These are phyloP conservation scores for Charadrius vociferus DNA, from an alignment of 2,113 vertebrate genomes.

Conservation along the genomic window DNA sequence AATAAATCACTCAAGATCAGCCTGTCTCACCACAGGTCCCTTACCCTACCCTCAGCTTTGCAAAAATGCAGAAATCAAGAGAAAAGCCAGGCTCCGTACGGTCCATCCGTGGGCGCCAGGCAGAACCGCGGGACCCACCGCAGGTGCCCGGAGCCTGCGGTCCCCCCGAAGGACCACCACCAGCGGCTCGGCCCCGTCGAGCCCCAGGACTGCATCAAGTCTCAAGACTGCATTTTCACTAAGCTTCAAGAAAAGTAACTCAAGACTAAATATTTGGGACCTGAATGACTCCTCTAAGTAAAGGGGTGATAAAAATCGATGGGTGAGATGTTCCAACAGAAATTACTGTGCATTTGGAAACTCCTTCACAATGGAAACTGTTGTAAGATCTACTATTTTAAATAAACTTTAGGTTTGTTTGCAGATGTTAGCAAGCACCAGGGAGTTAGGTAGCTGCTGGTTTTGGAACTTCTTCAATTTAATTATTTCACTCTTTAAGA, in stretches of 20 bases:
- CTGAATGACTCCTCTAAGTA: background rate
- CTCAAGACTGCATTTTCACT: background rate
- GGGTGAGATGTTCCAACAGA: background rate
- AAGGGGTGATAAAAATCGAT: background rate
- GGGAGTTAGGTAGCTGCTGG: background rate
- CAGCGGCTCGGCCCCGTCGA: rapidly evolving
- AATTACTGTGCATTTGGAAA: background rate
- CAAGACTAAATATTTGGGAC: background rate
- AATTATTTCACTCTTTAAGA: background rate
- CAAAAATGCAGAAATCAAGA: background rate
- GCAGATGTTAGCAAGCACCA: background rate
- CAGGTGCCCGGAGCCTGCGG: background rate
- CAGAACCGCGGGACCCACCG: background rate
- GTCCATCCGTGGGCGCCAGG: rapidly evolving
- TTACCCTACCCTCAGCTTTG: background rate
- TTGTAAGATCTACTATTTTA: background rate
- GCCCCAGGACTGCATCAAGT: background rate
- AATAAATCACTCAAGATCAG: background rate
- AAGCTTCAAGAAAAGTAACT: background rate
- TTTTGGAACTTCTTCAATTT: background rate
- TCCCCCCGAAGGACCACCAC: background rate
- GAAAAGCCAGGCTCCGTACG: background rate
- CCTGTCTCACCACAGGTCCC: background rate
- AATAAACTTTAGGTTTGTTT: background rate
- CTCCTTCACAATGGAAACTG: background rate